A percentile compares a stretch with the other conserved stretches of the same genome.
These are phyloP conservation scores for Xenopus petersii DNA, from an alignment of 2,797 vertebrate species.

Conservation along the genomic window DNA sequence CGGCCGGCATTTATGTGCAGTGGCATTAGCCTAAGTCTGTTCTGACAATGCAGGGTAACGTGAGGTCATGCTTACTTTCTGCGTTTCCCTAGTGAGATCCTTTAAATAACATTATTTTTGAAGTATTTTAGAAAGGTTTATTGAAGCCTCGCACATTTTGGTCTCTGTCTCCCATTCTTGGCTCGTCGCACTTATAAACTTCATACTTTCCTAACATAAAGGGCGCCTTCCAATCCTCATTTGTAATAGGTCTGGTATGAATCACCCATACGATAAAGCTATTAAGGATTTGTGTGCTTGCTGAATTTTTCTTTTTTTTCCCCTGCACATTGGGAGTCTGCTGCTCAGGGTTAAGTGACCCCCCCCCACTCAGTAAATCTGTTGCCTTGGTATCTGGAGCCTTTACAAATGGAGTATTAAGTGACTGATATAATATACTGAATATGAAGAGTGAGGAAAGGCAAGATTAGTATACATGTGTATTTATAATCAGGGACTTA, in stretches of 20 bases:
- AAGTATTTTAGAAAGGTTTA: slow-evolving; percentile 21
- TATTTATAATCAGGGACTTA: too few relatives aligned
- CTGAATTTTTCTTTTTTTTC: slow-evolving; percentile 26
- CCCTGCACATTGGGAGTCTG: slow-evolving; percentile 8
- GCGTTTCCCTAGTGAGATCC: slow-evolving; percentile 13
- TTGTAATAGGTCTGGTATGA: slow-evolving; percentile 45
- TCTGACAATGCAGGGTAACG: slow-evolving; percentile 27
- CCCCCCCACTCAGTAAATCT: too few relatives aligned
- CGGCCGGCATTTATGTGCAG: too few relatives aligned
- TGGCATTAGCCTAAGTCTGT: neutral
- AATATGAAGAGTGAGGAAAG: too few relatives aligned
- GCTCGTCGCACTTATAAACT: slow-evolving; percentile 15
- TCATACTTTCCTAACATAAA: slow-evolving; percentile 43
- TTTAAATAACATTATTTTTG: slow-evolving; percentile 11
- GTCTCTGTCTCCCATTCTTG: slow-evolving; percentile 30
- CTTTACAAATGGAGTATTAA: too few relatives aligned
- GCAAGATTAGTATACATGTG: too few relatives aligned
- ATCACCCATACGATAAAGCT: slow-evolving; percentile 45
- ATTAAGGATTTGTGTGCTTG: slow-evolving; percentile 43
- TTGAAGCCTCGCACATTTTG: slow-evolving; percentile 30
- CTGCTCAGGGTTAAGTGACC: too few relatives aligned
- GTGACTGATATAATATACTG: too few relatives aligned
- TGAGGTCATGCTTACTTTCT: slow-evolving; percentile 27
- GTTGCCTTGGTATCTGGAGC: too few relatives aligned
- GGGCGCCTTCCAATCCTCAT: slow-evolving; percentile 11